Evolutionary conservation across 2,888 invertebrate genomes (phyloP).

Genomic region (Schrankia costaestrigalis): DNA sequence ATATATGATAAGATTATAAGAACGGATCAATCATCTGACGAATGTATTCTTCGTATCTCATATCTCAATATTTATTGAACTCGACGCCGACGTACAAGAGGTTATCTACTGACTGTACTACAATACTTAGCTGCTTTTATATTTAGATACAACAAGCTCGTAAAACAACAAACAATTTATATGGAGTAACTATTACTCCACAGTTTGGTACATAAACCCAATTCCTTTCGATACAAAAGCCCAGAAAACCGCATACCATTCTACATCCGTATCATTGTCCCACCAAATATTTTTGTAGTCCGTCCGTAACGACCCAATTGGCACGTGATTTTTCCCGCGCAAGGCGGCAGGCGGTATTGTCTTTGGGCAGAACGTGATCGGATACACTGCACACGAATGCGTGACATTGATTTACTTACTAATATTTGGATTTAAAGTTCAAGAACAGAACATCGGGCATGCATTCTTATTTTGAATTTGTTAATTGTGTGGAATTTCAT

Average conservation of each 20-base stretch:
- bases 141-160: not conserved
- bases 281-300: slow-evolving; percentile 22
- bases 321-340: slow-evolving; percentile 28
- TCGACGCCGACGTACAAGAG: too few species aligned
- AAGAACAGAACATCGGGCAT: slow-evolving; percentile 13
- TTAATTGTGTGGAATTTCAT: too few species aligned
- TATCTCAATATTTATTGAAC: too few species aligned
- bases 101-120: not conserved
- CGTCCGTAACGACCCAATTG: slow-evolving; percentile 20
- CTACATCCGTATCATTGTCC: slow-evolving; percentile 29
- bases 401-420: slow-evolving; percentile 20
- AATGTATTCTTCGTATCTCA: too few species aligned
- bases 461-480: not conserved
- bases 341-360: slow-evolving; percentile 21
- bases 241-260: slow-evolving; percentile 25
- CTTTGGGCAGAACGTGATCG: slow-evolving; percentile 23
- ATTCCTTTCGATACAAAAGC: slow-evolving; percentile 6
- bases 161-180: slow-evolving; percentile 1
- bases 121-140: not conserved
- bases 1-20: too few species aligned
- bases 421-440: slow-evolving; percentile 30
- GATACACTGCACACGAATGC: slow-evolving; percentile 21
- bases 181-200: not conserved
- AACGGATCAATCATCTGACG: too few species aligned
- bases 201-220: slow-evolving; percentile 3